Base-by-base conservation (phyloP, 2,888 invertebrate genomes). In the Drosophila incognita region DNA sequence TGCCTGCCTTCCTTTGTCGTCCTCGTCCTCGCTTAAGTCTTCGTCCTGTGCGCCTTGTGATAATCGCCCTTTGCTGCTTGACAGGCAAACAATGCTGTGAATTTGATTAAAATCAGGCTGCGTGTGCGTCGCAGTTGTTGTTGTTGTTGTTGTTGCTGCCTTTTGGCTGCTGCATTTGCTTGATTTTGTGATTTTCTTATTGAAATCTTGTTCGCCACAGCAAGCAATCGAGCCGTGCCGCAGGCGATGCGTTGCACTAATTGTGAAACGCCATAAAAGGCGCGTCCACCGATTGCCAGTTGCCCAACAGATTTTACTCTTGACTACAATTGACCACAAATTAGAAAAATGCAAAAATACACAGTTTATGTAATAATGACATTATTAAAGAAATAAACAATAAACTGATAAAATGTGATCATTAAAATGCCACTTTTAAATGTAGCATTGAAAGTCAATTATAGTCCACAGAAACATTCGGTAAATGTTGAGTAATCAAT, bases 51-150 rank as follows among this genome's bases (percentile, higher is more conserved):
- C 75, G 87, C 86, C 77, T 74, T 75, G 75, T 82, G 84, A 91
- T 91, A 90, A 90, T 91, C 90, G 91, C 77, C 66, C 81, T 74
- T 68, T 72, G 70, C 79, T 80, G 82, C 85, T 89, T 91, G 90
- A 91, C 91, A 89, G 90, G 82, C 89, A 91, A 90, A 90, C 90
- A 90, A 90, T 90, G 90, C 90, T 90, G 91, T 90, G 91, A 90
- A 91, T 91, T 90, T 89, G 90, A 90, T 90, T 90, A 91, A 85
- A 91, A 90, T 90, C 90, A 83, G 85, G 63, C 81, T 82, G 83
- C 81, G 86, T 87, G 88, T 80, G 78, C 76, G 77, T 81, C 79
- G 62, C 64, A 73, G 76, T 76, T 70, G 61, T 51, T 61, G 58
- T 70, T 61, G 58, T 70, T 70, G 56, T 59, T 70, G 56, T 59